Conservation (phyloP, 2,797 vertebrate species). For the Hydrophis major region DNA sequence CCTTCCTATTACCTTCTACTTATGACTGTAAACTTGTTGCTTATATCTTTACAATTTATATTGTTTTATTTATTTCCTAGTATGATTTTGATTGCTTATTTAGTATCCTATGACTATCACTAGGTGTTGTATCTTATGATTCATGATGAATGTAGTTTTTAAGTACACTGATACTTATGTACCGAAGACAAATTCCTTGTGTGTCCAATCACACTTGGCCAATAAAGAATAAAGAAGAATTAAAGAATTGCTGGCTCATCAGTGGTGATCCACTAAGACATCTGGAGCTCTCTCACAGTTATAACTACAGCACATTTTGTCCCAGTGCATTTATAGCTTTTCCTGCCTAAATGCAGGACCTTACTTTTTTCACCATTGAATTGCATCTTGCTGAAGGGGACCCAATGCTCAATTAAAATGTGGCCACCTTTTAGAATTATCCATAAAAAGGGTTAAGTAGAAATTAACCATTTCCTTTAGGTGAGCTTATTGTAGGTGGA, state of each 20-base stretch:
- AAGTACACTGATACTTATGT: too few relatives aligned
- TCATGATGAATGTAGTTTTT: too few relatives aligned
- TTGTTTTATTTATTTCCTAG: too few relatives aligned
- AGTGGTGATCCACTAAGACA: not conserved
- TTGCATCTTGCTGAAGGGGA: not conserved
- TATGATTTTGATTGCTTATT: too few relatives aligned
- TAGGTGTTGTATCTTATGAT: too few relatives aligned
- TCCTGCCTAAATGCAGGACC: not conserved
- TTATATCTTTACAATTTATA: too few relatives aligned
- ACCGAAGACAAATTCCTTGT: too few relatives aligned
- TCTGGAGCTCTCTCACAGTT: not conserved
- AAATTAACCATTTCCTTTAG: conserved; percentile 50
- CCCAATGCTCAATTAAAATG: not conserved
- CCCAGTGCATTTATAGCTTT: not conserved
- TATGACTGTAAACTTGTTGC: too few relatives aligned
- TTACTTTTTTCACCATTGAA: not conserved
- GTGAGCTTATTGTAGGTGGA: conserved; percentile 71
- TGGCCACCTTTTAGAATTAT: not conserved
- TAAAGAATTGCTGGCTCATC: not conserved
- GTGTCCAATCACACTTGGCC: too few relatives aligned
- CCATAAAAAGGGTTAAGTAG: conserved; percentile 61
- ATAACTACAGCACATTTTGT: not conserved
- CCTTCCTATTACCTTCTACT: too few relatives aligned
- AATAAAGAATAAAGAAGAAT: too few relatives aligned
- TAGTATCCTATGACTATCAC: too few relatives aligned